A percentile compares a stretch with the other conserved stretches of the same genome.
Conservation (phyloP, 2,888 invertebrate genomes). For the Melipona beecheii region DNA sequence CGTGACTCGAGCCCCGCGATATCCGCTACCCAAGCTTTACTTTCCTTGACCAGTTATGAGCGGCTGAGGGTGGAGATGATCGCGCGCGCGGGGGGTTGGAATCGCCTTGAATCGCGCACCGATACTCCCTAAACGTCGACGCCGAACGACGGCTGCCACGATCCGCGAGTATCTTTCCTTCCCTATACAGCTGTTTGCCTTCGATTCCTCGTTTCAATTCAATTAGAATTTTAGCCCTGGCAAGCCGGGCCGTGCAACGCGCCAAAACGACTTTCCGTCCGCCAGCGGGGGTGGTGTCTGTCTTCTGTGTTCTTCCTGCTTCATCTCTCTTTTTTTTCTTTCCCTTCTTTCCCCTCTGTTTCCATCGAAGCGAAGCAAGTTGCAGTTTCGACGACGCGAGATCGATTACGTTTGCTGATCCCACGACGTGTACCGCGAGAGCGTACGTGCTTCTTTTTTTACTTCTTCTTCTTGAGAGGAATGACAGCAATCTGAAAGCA, state of each 20-base stretch:
- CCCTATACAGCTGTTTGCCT: background rate
- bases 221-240: conserved; percentile 27
- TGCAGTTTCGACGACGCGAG: background rate
- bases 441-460: background rate
- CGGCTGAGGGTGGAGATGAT: conserved; percentile 64
- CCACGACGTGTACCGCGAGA: no score
- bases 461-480: no score
- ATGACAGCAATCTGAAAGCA: background rate
- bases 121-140: conserved; percentile 71
- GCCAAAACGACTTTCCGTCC: conserved; percentile 1
- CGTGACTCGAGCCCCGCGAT: conserved; percentile 58
- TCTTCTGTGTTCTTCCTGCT: background rate
- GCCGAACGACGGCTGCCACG: conserved; percentile 43
- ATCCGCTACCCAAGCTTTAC: conserved; percentile 68
- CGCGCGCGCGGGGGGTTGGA: conserved; percentile 61
- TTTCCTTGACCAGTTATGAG: conserved; percentile 51
- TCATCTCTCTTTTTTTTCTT: no score
- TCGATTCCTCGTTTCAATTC: conserved; percentile 10
- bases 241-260: conserved; percentile 15
- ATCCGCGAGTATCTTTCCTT: background rate
- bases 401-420: background rate
- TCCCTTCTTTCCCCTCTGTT: background rate
- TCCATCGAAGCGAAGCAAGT: no score
- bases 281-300: background rate
- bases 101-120: conserved; percentile 70